Evolutionary conservation across 2,888 invertebrate species (phyloP), one percentile per base, ranked within the genome.

Genomic region (Eurytoma adleriae): DNA sequence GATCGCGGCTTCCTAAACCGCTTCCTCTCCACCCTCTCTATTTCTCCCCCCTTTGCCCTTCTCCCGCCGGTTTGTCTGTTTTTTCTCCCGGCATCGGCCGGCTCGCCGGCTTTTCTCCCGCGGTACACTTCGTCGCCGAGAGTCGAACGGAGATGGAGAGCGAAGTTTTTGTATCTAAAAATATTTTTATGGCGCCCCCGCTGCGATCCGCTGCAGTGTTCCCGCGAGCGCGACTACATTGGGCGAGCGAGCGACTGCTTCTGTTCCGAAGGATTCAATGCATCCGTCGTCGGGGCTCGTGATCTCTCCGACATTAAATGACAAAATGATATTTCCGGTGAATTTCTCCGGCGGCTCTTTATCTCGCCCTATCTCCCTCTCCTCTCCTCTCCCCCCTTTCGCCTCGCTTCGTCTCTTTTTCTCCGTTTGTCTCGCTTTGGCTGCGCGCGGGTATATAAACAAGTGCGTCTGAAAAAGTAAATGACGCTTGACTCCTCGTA

Each of bases 141-240:
- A 7, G 48, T 10, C 40, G 16, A 16, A 64, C 71, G 71, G 77
- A 76, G 83, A 81, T 30, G 80, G 52, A 82, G 83, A 83, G 75
- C 82, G 83, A 83, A 83, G 82, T 82, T 84, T 82, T 84, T 83
- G 85, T 83, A 85, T 89, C 90, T 90, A 90, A 90, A 90, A 90
- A 90, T 90, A 90, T 90, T 90, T 90, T 90, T 89, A 90, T 89
- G 90, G 87, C 86, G 88, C 89, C 87, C 89, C 90, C 88, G 90
- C 90, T 90, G 90, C 85, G 90, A 88, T 87, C 83, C 86, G 66
- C 64, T 83, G 84, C 83, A 83, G 27, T 52, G 57, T 74, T 78
- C 64, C 10, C 7, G 40, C 10, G n/a, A n/a, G 56, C 48, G 75
- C 59, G 56, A 30, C 59, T 80, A 52, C 20, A n/a, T 62, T 52